phyloP scores from a whole-genome alignment of 2,113 vertebrate species.

The Oryzias javanicus region DNA sequence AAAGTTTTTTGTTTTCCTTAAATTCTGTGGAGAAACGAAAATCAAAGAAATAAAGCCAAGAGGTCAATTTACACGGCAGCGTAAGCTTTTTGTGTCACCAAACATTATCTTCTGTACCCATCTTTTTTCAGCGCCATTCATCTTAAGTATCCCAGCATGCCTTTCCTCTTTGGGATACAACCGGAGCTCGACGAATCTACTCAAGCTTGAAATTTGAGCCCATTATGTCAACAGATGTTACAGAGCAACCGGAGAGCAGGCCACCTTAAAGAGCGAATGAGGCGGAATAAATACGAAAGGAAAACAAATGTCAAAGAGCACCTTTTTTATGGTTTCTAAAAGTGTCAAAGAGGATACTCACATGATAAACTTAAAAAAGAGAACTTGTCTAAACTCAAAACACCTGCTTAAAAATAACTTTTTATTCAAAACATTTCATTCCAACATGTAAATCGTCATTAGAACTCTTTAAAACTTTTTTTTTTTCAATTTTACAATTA shows the following conservation, averaged over 20 bases:
- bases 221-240: conserved; percentile 76
- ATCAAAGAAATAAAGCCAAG: conserved; percentile 46
- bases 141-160: conserved; percentile 35
- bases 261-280: conserved; percentile 27
- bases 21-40: conserved; percentile 7
- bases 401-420: conserved; percentile 13
- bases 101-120: conserved; percentile 44
- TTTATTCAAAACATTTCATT: conserved; percentile 18
- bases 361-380: conserved; percentile 13
- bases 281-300: neutral
- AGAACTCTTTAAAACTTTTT: conserved; percentile 10
- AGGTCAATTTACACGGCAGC: conserved; percentile 50
- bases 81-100: conserved; percentile 62
- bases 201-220: conserved; percentile 73
- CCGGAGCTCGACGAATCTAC: conserved; percentile 54
- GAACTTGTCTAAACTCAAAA: conserved; percentile 34
- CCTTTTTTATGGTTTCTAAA: too few relatives aligned
- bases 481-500: neutral
- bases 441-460: conserved; percentile 1
- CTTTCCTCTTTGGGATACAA: conserved; percentile 46
- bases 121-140: conserved; percentile 31
- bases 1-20: neutral
- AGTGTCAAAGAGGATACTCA: too few relatives aligned
- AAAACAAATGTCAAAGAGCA: neutral
- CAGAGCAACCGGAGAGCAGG: conserved; percentile 49